Conservation (phyloP, 2,888 invertebrate genomes). For the Meteorus colon region DNA sequence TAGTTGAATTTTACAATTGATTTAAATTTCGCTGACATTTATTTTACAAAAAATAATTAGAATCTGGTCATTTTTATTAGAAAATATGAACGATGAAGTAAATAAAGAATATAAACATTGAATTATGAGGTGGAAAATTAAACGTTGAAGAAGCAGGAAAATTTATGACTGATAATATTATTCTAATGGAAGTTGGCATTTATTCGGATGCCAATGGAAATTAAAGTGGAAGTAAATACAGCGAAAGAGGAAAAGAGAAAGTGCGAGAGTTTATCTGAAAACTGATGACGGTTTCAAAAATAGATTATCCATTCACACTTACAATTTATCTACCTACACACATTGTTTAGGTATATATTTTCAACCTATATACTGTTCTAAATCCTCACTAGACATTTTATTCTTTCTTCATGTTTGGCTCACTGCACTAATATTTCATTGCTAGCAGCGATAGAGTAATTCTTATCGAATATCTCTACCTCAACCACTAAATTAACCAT, state of each 20-base stretch:
- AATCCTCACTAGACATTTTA: not conserved
- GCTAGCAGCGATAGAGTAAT: not conserved
- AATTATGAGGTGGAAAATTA: too few species aligned
- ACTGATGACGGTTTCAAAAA: not conserved
- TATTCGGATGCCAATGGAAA: not conserved
- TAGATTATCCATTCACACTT: not conserved
- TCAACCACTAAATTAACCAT: not conserved
- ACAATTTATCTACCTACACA: not conserved
- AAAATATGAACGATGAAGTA: too few species aligned
- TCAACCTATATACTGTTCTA: not conserved
- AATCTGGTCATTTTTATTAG: too few species aligned
- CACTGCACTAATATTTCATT: not conserved
- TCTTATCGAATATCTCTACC: not conserved
- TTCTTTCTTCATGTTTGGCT: not conserved
- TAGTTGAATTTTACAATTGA: too few species aligned
- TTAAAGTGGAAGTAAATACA: not conserved
- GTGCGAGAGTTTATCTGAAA: not conserved
- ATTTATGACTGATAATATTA: too few species aligned
- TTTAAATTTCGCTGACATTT: too few species aligned
- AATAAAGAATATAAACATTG: too few species aligned
- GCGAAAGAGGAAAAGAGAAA: not conserved
- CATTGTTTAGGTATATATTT: not conserved
- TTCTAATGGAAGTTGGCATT: too few species aligned
- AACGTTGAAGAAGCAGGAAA: too few species aligned
- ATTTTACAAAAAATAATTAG: too few species aligned